Evolutionary conservation across 2,888 invertebrate species (phyloP).

Genomic region (Oxyteleia sp.): DNA sequence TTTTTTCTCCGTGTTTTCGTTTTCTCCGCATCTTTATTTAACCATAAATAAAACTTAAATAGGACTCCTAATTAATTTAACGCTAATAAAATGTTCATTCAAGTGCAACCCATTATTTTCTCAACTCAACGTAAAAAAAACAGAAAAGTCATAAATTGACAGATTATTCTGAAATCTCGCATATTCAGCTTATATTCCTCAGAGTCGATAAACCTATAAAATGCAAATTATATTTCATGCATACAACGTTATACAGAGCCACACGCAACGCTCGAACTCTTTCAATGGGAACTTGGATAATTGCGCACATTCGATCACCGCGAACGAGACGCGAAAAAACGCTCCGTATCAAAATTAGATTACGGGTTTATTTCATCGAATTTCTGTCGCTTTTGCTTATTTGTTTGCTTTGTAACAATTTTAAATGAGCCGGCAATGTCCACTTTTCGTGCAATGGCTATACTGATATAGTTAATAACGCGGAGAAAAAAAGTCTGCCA

Average conservation of each 20-base stretch:
- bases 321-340: conserved; percentile 3
- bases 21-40: too few species aligned
- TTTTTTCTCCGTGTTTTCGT: too few species aligned
- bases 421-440: not conserved
- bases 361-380: conserved; percentile 5
- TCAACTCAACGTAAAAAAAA: not conserved
- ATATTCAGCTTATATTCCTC: conserved; percentile 2
- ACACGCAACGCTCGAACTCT: not conserved
- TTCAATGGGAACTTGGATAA: conserved; percentile 12
- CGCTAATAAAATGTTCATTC: too few species aligned
- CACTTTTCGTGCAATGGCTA: not conserved
- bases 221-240: conserved; percentile 24
- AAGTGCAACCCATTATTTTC: not conserved
- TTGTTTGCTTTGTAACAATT: not conserved
- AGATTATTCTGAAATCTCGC: not conserved
- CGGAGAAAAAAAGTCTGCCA: too few species aligned
- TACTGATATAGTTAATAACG: too few species aligned
- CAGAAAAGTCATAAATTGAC: not conserved
- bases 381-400: not conserved
- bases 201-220: conserved; percentile 7
- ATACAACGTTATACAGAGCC: not conserved
- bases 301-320: not conserved
- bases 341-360: conserved; percentile 15
- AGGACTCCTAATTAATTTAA: too few species aligned
- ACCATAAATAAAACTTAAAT: too few species aligned